A percentile compares a stretch with the other conserved stretches of the same genome.
Evolutionary conservation across 2,888 invertebrate genomes (phyloP).

Genomic region (Ennomos fuscantarius): DNA sequence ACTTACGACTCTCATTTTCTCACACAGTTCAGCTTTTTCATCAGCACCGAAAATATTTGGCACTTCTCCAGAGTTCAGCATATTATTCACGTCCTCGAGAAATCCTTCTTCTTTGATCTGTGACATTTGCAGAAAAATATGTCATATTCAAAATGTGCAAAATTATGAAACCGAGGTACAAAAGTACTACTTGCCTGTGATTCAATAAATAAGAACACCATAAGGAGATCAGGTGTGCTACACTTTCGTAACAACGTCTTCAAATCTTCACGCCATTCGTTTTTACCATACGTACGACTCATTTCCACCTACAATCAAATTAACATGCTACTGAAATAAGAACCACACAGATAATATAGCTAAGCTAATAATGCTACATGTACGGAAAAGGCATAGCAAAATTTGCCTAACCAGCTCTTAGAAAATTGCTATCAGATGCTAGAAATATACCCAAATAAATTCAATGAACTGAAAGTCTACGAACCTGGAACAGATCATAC

Average conservation of each 20-base stretch:
- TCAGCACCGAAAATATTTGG: slow-evolving; percentile 95
- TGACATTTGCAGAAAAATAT: slow-evolving; percentile 6
- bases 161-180: too few relatives aligned
- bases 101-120: slow-evolving; percentile 97
- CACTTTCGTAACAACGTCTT: slow-evolving; percentile 92
- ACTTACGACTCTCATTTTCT: slow-evolving; percentile 91
- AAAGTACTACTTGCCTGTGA: slow-evolving; percentile 87
- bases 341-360: background rate
- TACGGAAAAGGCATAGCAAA: too few relatives aligned
- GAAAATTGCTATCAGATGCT: too few relatives aligned
- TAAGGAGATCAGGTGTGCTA: slow-evolving; percentile 93
- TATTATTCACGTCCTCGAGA: slow-evolving; percentile 96
- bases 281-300: slow-evolving; percentile 91
- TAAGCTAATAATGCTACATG: background rate
- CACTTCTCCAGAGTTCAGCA: slow-evolving; percentile 96
- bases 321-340: background rate
- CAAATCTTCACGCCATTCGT: slow-evolving; percentile 97
- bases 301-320: slow-evolving; percentile 91
- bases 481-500: slow-evolving; percentile 91
- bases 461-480: background rate
- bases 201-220: slow-evolving; percentile 96
- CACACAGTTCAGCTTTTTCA: slow-evolving; percentile 95
- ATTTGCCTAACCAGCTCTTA: too few relatives aligned
- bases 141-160: too few relatives aligned
- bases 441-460: too few relatives aligned